Base-by-base conservation (phyloP, 1,140 invertebrate species). In the Chrysomallon squamiferum region DNA sequence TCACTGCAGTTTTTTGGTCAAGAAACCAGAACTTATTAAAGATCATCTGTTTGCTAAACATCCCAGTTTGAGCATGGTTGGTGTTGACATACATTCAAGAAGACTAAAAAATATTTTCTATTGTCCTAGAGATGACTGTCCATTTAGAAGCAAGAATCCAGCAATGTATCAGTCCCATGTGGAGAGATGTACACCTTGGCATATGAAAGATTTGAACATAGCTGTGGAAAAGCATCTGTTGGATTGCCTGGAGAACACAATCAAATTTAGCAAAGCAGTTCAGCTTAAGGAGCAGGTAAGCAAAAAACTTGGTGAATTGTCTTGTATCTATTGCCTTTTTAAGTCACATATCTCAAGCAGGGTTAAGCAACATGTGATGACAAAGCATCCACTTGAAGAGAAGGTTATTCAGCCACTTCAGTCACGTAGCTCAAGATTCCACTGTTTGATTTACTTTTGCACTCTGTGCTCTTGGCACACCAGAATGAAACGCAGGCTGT, bases 171-270 rank as follows among this genome's bases (percentile, higher is more conserved):
- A 76, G 18, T 72, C 73, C 30, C 79, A 81, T 64, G 68, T 71
- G 27, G 74, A 73, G 22, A 62, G 59, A 32, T 81, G 79, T 62
- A 80, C 73, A 35, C 77, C 79, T 11, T 78, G 74, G 78, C 41
- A 71, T 15, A 68, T 69, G 35, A 59, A 61, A 43, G 65, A 71
- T 59, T 58, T 63, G 13, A 58, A 72, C 22, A 62, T 63, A 20
- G 54, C 68, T 33, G 64, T 74, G 18, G 72, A 78, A 38, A 35
- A 66, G 29, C 35, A 66, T 54, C 59, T 75, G 13, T 60, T 73
- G n/a, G 72, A 73, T 20, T 76, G 75, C 49, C 54, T 80, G 30
- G 69, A 80, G 56, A 49, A 75, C n/a, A 79, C 79, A 49, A 59
- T 71, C 59, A 52, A 69, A 52, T 61, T 77, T 52, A 63, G 75